Evolutionary conservation across 2,113 vertebrate genomes (phyloP), one percentile per base, ranked within the genome.

Genomic region (Lampris incognitus): DNA sequence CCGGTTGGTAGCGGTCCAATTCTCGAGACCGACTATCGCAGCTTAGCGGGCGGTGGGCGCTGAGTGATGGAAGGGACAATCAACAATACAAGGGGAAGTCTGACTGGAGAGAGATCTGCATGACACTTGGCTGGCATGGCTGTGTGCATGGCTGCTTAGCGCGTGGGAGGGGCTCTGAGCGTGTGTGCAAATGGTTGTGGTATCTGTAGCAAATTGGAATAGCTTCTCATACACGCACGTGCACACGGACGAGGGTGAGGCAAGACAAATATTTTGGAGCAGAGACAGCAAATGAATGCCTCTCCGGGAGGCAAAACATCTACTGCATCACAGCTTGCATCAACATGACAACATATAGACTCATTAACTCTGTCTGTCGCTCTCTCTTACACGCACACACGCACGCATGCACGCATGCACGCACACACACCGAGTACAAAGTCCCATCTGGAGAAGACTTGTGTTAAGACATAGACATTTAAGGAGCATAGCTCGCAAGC

Each of bases 1-100:
- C 58, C 85, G 83, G 87, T 56, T 85, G 88, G 83, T 79, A 85
- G 69, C 59, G 60, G 81, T 61, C 11, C 73, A 72, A 86, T 85
- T 78, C 76, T 58, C 55, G 36, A 67, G 83, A 79, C 83, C 79
- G 56, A 56, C 77, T 76, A 73, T 75, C 48, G 56, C 24, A 77
- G 69, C 42, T 48, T 59, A 0, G 38, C 40, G 64, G 58, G 9
- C 41, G 42, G 38, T 42, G 64, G 58, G 9, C 41, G 42, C 54
- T 48, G 57, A 73, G 73, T 74, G 57, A 81, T 59, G 61, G 74
- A 79, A 61, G 65, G 40, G 75, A 66, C 55, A 49, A 68, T 86
- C 49, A 83, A 84, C 79, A 60, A 74, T 79, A 85, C 52, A 76
- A 66, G 74, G 83, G 7, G 41, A 9, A 42, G 37, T 57, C 63